Percentiles rank a stretch among this genome's conserved stretches.
phyloP scores from a whole-genome alignment of 2,888 invertebrate genomes.

The Dastarcus helophoroides region DNA sequence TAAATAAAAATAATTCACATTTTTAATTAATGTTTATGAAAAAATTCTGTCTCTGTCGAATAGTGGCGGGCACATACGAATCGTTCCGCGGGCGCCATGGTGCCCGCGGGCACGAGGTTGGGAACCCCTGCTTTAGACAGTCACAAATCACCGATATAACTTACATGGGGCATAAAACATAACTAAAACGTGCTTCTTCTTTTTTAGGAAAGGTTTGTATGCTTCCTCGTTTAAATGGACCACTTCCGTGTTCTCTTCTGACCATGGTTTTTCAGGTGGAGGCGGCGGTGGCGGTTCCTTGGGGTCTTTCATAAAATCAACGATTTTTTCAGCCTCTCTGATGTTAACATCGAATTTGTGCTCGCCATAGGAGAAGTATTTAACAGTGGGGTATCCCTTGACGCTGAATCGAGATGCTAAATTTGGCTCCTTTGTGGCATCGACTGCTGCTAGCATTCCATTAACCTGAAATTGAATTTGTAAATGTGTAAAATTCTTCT shows the following conservation, averaged over 20 bases:
- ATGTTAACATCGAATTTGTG: slow-evolving; percentile 69
- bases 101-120: too few species aligned
- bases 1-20: too few species aligned
- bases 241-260: slow-evolving; percentile 62
- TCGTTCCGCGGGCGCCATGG: too few species aligned
- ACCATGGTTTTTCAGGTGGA: slow-evolving; percentile 70
- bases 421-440: slow-evolving; percentile 65
- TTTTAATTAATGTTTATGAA: too few species aligned
- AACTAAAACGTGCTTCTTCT: slow-evolving; percentile 75
- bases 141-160: too few species aligned
- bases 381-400: slow-evolving; percentile 69
- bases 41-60: too few species aligned
- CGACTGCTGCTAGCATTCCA: slow-evolving; percentile 71
- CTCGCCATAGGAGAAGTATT: slow-evolving; percentile 67
- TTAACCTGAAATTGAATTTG: slow-evolving; percentile 43
- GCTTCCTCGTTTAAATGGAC: slow-evolving; percentile 61
- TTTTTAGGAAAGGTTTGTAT: slow-evolving; percentile 64
- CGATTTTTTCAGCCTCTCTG: slow-evolving; percentile 63
- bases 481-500: too few species aligned
- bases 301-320: slow-evolving; percentile 76
- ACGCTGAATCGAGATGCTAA: slow-evolving; percentile 59
- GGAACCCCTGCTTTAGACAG: too few species aligned
- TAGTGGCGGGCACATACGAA: too few species aligned
- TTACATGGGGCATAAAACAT: slow-evolving; percentile 92
- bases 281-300: slow-evolving; percentile 73